A percentile compares a stretch with the other conserved stretches of the same genome.
phyloP scores from a whole-genome alignment of 2,888 invertebrate species.

The Metopia argyrocephala region DNA sequence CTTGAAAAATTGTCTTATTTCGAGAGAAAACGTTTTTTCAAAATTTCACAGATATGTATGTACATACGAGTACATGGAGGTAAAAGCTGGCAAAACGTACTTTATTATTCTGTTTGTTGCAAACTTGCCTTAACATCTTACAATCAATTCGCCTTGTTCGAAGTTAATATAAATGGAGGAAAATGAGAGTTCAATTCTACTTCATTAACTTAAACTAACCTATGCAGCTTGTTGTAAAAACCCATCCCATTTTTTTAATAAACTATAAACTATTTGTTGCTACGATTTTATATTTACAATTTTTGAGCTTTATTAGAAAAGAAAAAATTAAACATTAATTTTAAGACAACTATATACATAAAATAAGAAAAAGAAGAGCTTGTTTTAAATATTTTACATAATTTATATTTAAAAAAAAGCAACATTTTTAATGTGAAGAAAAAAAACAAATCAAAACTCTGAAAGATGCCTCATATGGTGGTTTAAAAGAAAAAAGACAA shows the following conservation, averaged over 20 bases:
- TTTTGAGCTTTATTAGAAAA: slow-evolving; percentile 41
- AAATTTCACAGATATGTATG: no score
- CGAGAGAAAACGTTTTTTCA: no score
- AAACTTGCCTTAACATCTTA: no score
- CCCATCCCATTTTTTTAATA: neutral
- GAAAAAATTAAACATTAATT: neutral
- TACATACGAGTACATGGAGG: no score
- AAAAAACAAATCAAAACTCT: neutral
- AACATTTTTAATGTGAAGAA: no score
- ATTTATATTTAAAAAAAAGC: neutral
- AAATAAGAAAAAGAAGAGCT: neutral
- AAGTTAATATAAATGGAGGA: no score
- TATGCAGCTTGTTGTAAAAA: neutral
- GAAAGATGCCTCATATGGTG: slow-evolving; percentile 48
- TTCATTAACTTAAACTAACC: neutral
- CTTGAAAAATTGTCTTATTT: no score
- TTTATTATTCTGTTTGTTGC: no score
- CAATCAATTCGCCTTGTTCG: no score
- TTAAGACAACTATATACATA: slow-evolving; percentile 1
- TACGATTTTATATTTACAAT: slow-evolving; percentile 15
- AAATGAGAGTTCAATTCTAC: no score
- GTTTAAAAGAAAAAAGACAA: slow-evolving; percentile 7
- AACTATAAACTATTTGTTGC: slow-evolving; percentile 5
- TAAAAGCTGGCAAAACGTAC: no score
- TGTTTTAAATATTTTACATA: slow-evolving; percentile 8